Conservation (phyloP, 2,113 vertebrate genomes). For the Plecturocebus donacophilus region DNA sequence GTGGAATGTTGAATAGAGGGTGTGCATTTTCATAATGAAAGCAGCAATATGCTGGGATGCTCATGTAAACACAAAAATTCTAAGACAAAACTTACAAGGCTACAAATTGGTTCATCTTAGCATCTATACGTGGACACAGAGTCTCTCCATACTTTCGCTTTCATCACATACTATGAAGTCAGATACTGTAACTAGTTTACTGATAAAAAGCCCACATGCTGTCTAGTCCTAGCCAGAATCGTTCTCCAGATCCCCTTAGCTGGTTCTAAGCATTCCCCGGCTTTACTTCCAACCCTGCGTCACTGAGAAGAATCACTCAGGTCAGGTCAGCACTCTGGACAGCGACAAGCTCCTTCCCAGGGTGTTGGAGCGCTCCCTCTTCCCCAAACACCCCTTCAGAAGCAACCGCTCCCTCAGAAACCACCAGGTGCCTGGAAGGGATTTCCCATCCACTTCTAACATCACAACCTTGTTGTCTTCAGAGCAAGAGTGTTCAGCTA, state of each 20-base stretch:
- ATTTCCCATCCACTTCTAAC: background rate
- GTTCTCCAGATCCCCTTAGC: background rate
- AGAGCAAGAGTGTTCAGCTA: background rate
- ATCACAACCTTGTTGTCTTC: background rate
- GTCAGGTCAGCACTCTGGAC: slow-evolving; percentile 75
- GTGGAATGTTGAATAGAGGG: background rate
- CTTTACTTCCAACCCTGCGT: background rate
- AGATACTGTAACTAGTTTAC: background rate
- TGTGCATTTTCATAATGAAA: background rate
- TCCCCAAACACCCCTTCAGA: background rate
- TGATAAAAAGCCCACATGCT: slow-evolving; percentile 6
- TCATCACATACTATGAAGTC: slow-evolving; percentile 4
- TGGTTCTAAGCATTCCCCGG: background rate
- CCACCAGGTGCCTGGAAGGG: background rate
- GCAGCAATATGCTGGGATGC: background rate
- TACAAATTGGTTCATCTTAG: background rate
- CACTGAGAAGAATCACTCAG: background rate
- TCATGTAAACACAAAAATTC: background rate
- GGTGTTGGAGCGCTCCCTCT: fast-evolving
- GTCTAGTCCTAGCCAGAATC: background rate
- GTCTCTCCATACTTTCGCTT: background rate
- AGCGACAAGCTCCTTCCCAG: slow-evolving; percentile 29
- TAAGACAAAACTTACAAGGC: background rate
- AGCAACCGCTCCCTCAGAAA: background rate
- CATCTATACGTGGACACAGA: background rate